Percentiles rank a stretch among this genome's conserved stretches.
These are phyloP conservation scores for Carcinoscorpius rotundicauda DNA, from an alignment of 1,140 invertebrate genomes.

Conservation along the genomic window DNA sequence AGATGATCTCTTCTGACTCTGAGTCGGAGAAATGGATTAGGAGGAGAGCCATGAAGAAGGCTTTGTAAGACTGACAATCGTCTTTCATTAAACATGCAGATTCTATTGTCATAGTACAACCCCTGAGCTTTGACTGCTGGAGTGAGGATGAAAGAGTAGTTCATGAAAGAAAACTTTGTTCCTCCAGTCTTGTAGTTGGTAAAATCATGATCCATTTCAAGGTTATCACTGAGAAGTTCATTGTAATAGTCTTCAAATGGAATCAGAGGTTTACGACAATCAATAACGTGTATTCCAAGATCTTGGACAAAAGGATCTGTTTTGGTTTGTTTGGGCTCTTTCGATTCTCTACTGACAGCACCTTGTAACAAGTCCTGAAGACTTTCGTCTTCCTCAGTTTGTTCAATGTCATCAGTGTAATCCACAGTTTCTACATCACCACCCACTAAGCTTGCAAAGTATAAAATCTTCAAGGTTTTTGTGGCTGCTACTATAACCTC, in stretches of 20 bases:
- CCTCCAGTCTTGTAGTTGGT: slow-evolving; percentile 55
- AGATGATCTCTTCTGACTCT: slow-evolving; percentile 68
- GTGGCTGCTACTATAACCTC: slow-evolving; percentile 54
- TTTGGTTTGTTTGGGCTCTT: slow-evolving; percentile 22
- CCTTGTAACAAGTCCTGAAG: slow-evolving; percentile 29
- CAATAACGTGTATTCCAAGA: slow-evolving; percentile 58
- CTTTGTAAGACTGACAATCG: slow-evolving; percentile 66
- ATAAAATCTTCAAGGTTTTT: slow-evolving; percentile 55
- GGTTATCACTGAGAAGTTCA: slow-evolving; percentile 75
- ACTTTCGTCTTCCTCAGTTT: slow-evolving; percentile 27
- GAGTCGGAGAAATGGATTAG: slow-evolving; percentile 72
- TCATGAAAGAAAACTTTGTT: slow-evolving; percentile 77
- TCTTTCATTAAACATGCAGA: slow-evolving; percentile 86
- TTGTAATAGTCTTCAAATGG: slow-evolving; percentile 85
- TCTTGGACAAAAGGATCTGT: slow-evolving; percentile 38
- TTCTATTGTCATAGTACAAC: slow-evolving; percentile 84
- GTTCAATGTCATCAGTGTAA: slow-evolving; percentile 28
- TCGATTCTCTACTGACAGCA: slow-evolving; percentile 27
- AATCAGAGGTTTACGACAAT: slow-evolving; percentile 67
- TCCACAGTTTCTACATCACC: slow-evolving; percentile 58
- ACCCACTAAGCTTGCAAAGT: slow-evolving; percentile 76
- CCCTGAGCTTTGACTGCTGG: slow-evolving; percentile 80
- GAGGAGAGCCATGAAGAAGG: slow-evolving; percentile 55
- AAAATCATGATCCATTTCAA: slow-evolving; percentile 88
- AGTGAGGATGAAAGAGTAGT: slow-evolving; percentile 82